Conservation (phyloP, 2,888 invertebrate genomes). For the Apoda limacodes region DNA sequence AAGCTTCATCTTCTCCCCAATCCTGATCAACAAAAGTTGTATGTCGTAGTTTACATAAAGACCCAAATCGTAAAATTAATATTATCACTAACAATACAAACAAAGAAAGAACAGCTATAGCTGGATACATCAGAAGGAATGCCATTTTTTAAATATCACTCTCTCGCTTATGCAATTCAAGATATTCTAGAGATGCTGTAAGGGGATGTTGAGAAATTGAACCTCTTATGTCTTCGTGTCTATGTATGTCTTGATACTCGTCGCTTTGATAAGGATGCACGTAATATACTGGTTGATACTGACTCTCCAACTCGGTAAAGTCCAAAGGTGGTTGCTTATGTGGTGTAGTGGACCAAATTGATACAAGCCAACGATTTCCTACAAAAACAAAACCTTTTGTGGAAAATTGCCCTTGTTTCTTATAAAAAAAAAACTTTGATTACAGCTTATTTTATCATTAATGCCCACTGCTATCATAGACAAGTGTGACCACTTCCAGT, state of each 20-base stretch:
- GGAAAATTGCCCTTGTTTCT: too few relatives aligned
- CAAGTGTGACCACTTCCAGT: too few relatives aligned
- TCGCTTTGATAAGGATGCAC: slow-evolving; percentile 35
- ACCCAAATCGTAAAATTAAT: slow-evolving; percentile 79
- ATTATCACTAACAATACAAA: slow-evolving; percentile 82
- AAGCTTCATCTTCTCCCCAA: slow-evolving; percentile 74
- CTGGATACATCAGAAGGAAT: slow-evolving; percentile 83
- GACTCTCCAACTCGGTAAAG: slow-evolving; percentile 77
- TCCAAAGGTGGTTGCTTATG: slow-evolving; percentile 86
- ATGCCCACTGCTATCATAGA: too few relatives aligned
- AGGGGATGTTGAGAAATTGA: slow-evolving; percentile 50
- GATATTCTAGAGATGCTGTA: slow-evolving; percentile 60
- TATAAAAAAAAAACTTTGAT: too few relatives aligned
- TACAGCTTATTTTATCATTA: too few relatives aligned
- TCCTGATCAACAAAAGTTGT: slow-evolving; percentile 73
- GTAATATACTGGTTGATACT: slow-evolving; percentile 37
- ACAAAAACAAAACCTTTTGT: too few relatives aligned
- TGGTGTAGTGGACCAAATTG: slow-evolving; percentile 87
- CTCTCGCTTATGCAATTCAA: slow-evolving; percentile 81
- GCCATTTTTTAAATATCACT: slow-evolving; percentile 83
- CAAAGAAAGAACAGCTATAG: slow-evolving; percentile 77
- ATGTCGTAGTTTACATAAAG: slow-evolving; percentile 79
- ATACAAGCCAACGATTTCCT: slow-evolving; percentile 88
- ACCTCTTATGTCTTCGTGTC: slow-evolving; percentile 31
- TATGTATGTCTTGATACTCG: slow-evolving; percentile 34